Evolutionary conservation across 2,888 invertebrate species (phyloP).

Genomic region (Abrostola triplasia): DNA sequence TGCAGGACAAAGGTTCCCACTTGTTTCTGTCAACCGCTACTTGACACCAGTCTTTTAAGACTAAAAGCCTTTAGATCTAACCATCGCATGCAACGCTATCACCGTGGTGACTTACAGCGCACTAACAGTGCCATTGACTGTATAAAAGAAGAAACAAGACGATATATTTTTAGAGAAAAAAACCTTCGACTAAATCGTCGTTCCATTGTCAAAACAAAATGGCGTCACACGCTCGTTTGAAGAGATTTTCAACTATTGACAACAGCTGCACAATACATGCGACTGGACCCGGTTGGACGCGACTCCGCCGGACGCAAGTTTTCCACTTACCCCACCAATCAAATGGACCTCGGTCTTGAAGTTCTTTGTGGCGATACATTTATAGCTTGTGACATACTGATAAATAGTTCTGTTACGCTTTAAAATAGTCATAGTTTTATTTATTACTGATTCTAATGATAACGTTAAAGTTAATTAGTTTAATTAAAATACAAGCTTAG

Average conservation of each 20-base stretch:
- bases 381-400: conserved; percentile 37
- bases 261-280: conserved; percentile 42
- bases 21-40: no score
- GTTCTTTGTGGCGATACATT: conserved; percentile 50
- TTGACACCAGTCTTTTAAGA: no score
- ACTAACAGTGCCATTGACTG: no score
- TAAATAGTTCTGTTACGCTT: background rate
- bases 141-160: no score
- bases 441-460: no score
- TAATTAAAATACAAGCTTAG: no score
- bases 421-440: no score
- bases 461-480: no score
- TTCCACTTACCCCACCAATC: conserved; percentile 57
- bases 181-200: background rate
- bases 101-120: no score
- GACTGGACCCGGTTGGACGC: conserved; percentile 22
- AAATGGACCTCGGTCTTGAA: conserved; percentile 39
- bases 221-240: background rate
- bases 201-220: background rate
- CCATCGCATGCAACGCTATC: no score
- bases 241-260: conserved; percentile 1
- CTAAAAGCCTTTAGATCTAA: no score
- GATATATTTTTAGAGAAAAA: background rate
- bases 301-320: conserved; percentile 38
- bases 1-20: no score